Base-by-base conservation (phyloP, 2,888 invertebrate species). In the Hypolimnas misippus region DNA sequence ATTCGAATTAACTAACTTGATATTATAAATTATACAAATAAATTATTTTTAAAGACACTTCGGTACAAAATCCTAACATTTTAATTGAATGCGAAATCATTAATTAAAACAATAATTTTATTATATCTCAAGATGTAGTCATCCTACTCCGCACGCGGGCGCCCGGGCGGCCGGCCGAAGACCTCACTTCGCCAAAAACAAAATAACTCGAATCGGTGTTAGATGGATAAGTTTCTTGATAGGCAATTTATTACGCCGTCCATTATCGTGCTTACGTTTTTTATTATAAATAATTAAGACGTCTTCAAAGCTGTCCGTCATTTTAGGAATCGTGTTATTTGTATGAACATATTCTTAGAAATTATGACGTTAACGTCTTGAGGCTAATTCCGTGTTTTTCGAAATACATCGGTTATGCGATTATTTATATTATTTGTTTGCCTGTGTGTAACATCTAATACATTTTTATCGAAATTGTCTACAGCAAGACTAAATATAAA, bases 131-230 rank as follows among this genome's bases (percentile, higher is more conserved):
- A n/a, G n/a, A n/a, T n/a, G n/a, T 29, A 14, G 31, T 19, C 12
- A 58, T 14, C 17, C n/a, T 19, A 49, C 42, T 17, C 33, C 38
- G 54, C 21, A 8, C 35, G 19, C 59, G 65, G 56, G 38, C 60
- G 46, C 54, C 46, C 42, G 63, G 66, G 12, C 57, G 57, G 57
- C 35, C 50, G 60, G 57, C 46, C 66, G 57, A 66, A 57, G 66
- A 66, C 66, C 63, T 57, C 44, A 25, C 46, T 10, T 46, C 7
- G 42, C 29, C 54, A 33, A 44, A 53, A 21, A 8, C 38, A 38
- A 46, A 49, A 19, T 12, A 46, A 46, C 6, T 8, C 17, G 2
- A 17, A 17, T 17, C 42, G 16, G 17, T 2, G 14, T 42, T 16
- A 42, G 16, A 3, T 8, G 16, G 10, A 42, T 46, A 46, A n/a